Evolutionary conservation across 2,797 vertebrate species (phyloP).

Genomic region (Euthynnus affinis): DNA sequence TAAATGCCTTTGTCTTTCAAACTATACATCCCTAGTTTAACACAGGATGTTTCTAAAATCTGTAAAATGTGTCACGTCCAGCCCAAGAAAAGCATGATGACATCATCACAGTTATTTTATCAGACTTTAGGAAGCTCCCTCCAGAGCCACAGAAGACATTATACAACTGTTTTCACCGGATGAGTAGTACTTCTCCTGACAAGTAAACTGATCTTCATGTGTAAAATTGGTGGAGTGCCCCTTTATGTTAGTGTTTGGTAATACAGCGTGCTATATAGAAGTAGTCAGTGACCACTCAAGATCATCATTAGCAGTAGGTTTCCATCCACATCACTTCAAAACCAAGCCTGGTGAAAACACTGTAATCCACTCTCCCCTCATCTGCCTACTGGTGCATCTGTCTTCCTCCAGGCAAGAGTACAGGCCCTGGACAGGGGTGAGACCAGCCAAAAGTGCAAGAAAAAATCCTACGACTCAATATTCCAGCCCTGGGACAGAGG

Average conservation of each 20-base stretch:
- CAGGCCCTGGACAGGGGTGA: conserved; percentile 90
- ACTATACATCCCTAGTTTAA: no score
- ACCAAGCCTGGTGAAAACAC: neutral
- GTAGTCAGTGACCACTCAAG: neutral
- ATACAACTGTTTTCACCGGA: neutral
- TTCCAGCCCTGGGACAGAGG: conserved; percentile 83
- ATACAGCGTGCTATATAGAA: neutral
- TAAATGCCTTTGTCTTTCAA: no score
- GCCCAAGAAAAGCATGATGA: neutral
- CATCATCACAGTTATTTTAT: neutral
- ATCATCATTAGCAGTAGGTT: neutral
- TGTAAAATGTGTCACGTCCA: neutral
- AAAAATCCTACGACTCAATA: conserved; percentile 82
- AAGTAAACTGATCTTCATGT: neutral
- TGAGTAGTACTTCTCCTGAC: neutral
- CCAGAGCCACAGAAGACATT: neutral
- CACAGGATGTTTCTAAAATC: no score
- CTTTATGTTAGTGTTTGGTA: neutral
- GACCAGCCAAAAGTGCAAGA: conserved; percentile 88
- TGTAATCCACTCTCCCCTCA: neutral
- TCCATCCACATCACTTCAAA: neutral
- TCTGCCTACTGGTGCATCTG: conserved; percentile 24
- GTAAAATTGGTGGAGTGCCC: neutral
- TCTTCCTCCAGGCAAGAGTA: conserved; percentile 89
- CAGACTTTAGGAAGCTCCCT: neutral